These are phyloP conservation scores for Cataglyphis cursor DNA, from an alignment of 2,888 invertebrate genomes.

Conservation along the genomic window DNA sequence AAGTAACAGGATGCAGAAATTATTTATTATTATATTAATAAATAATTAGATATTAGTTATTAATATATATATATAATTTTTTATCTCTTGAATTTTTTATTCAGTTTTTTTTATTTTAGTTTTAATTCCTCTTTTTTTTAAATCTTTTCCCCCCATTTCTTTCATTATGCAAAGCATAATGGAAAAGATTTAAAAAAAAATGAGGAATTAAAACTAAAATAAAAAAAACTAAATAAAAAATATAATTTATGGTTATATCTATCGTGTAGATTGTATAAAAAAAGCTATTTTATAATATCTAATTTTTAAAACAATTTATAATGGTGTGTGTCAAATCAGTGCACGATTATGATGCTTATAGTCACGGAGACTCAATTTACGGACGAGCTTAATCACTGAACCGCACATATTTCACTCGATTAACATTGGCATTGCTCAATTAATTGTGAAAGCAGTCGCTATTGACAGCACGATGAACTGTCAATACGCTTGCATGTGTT, in stretches of 20 bases:
- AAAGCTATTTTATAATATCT: not conserved
- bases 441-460: constrained; percentile 54
- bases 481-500: constrained; percentile 43
- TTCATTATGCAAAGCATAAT: too few species aligned
- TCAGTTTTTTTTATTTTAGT: not conserved
- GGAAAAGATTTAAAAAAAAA: too few species aligned
- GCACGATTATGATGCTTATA: constrained; percentile 31
- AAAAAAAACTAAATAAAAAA: too few species aligned
- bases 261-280: not conserved
- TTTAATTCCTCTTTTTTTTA: too few species aligned
- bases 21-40: not conserved
- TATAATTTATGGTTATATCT: not conserved
- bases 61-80: not conserved
- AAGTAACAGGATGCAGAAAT: constrained; percentile 1
- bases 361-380: constrained; percentile 39
- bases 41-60: too few species aligned
- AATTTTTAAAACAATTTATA: constrained; percentile 20
- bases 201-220: too few species aligned
- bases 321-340: constrained; percentile 32
- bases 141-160: not conserved
- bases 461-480: constrained; percentile 49
- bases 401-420: constrained; percentile 50
- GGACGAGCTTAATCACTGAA: constrained; percentile 47
- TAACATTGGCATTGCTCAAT: constrained; percentile 54
- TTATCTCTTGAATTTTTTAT: not conserved